Conservation (phyloP, 2,888 invertebrate species). For the Thyatira batis region DNA sequence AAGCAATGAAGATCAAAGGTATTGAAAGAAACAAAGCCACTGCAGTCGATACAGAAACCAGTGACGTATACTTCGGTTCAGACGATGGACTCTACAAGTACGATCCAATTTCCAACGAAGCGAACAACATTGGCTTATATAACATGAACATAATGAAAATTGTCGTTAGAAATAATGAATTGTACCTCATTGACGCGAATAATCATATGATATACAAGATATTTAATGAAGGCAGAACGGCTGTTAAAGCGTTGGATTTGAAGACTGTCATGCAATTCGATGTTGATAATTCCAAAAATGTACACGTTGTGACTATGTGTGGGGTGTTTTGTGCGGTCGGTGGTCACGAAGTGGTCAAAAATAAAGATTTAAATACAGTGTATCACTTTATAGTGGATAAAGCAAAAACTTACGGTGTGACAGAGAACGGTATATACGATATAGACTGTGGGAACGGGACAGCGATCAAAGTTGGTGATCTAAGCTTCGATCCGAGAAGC, state of each 20-base stretch:
- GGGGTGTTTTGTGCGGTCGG: constrained; percentile 61
- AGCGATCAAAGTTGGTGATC: constrained; percentile 49
- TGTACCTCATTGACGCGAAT: constrained; percentile 68
- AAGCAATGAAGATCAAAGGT: constrained; percentile 54
- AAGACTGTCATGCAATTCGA: constrained; percentile 67
- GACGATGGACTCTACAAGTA: constrained; percentile 70
- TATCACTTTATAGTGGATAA: constrained; percentile 60
- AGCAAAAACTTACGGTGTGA: constrained; percentile 55
- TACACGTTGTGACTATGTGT: constrained; percentile 68
- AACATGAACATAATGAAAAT: constrained; percentile 70
- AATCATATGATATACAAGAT: constrained; percentile 70
- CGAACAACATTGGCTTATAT: constrained; percentile 60
- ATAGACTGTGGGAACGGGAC: constrained; percentile 67
- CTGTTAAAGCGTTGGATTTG: constrained; percentile 49
- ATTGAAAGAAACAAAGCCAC: constrained; percentile 68
- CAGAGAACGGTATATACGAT: constrained; percentile 54
- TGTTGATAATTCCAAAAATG: constrained; percentile 58
- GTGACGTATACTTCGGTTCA: constrained; percentile 72
- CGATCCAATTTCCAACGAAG: constrained; percentile 53
- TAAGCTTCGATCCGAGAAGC: constrained; percentile 58
- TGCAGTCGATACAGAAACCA: constrained; percentile 59
- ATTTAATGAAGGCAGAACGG: constrained; percentile 44
- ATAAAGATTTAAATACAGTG: constrained; percentile 53
- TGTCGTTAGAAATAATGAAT: constrained; percentile 63
- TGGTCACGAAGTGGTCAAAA: constrained; percentile 56